A percentile compares a stretch with the other conserved stretches of the same genome.
These are phyloP conservation scores for Sebastes wilsoni DNA, from an alignment of 2,797 vertebrate species.

Conservation along the genomic window DNA sequence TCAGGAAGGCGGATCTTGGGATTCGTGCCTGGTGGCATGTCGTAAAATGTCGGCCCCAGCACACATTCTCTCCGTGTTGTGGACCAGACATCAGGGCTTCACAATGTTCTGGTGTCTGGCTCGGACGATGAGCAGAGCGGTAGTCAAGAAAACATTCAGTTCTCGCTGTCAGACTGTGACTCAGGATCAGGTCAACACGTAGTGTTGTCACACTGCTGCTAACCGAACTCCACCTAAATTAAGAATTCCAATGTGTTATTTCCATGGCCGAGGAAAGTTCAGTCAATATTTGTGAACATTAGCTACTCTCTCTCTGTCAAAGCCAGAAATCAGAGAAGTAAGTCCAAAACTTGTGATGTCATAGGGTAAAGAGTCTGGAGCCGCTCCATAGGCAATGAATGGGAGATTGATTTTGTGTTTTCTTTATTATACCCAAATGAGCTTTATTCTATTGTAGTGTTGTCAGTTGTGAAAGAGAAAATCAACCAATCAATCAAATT, in stretches of 20 bases:
- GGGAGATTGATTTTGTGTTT: too few relatives aligned
- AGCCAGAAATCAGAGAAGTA: too few relatives aligned
- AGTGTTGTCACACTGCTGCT: not conserved
- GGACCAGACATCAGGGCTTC: constrained; percentile 46
- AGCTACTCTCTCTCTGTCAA: too few relatives aligned
- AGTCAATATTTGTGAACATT: too few relatives aligned
- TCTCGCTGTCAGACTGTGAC: constrained; percentile 27
- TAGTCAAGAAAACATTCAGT: constrained; percentile 27
- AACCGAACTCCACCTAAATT: not conserved
- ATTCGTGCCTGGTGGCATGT: constrained; percentile 55
- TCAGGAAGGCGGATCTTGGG: constrained; percentile 57
- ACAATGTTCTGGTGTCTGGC: constrained; percentile 50
- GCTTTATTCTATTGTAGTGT: too few relatives aligned
- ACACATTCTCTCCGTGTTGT: constrained; percentile 47
- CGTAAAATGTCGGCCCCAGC: constrained; percentile 58
- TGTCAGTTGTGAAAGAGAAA: not conserved
- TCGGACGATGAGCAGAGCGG: constrained; percentile 35
- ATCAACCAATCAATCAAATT: too few relatives aligned
- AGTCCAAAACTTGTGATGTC: too few relatives aligned
- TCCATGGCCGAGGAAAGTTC: too few relatives aligned
- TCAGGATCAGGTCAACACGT: constrained; percentile 26
- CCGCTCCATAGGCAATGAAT: too few relatives aligned
- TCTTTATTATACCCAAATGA: too few relatives aligned
- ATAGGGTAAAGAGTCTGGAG: too few relatives aligned
- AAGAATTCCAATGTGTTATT: too few relatives aligned